Base-by-base conservation (phyloP, 2,888 invertebrate species). In the Eumacrocentrus americanus region DNA sequence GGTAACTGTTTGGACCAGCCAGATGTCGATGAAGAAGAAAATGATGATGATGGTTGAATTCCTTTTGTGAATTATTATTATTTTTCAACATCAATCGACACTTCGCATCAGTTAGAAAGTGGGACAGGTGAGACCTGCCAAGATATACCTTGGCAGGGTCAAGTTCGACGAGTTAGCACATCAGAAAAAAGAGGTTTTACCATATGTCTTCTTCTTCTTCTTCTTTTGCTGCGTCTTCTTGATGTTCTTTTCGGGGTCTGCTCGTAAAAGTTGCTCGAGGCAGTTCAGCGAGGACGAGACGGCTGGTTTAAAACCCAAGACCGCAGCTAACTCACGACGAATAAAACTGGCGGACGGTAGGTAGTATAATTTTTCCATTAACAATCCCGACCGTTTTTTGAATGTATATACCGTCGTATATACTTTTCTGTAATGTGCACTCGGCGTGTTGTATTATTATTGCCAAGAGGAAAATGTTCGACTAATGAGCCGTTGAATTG, bases 311-410 rank as follows among this genome's bases (percentile, higher is more conserved):
- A 44, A 44, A 54, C 16, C 44, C 29, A 54, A 16, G 25, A 54
- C 54, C 42, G 44, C 34, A 42, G 44, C 44, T 44, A 54, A 54
- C 44, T 18, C 54, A 54, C 42, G 42, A 44, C 11, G 44, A 44
- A 54, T 54, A 54, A 54, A 48, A 48, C 34, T 34, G 16, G 18
- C 22, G 18, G 37, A 51, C 48, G n/a, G 37, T 34, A 51, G 35
- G 35, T 52, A 52, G 51, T 37, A 52, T 52, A 52, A 52, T 52
- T 52, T 52, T 52, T 52, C 38, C 51, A 52, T 52, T 52, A 52
- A 52, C 51, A 52, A 52, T 52, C 37, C 37, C 22, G n/a, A 12
- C 7, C 23, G 12, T 37, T 52, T 38, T 52, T 16, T 37, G 22
- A 25, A 22, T 46, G 23, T 25, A 9, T 50, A 50, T 34, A 4